These are phyloP conservation scores for Ophioninae sp. DNA, from an alignment of 2,888 invertebrate species.

Conservation along the genomic window DNA sequence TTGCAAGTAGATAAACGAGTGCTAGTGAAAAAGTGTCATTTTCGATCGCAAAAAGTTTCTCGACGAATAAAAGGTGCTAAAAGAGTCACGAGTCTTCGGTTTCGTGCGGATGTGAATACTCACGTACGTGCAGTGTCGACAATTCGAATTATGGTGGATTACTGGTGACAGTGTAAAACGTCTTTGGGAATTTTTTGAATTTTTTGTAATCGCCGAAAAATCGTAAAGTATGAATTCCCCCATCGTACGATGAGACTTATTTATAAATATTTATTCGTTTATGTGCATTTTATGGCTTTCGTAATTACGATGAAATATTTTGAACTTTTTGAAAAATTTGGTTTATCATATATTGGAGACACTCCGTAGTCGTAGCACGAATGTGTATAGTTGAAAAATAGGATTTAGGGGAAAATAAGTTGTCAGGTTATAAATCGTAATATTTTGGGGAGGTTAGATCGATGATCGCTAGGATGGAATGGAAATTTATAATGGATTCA, in stretches of 20 bases:
- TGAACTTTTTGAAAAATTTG: background rate
- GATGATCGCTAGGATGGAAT: no score
- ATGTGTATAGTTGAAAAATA: background rate
- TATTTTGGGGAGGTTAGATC: no score
- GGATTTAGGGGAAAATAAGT: background rate
- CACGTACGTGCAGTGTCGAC: background rate
- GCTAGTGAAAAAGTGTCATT: slow-evolving; percentile 26
- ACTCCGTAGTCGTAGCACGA: background rate
- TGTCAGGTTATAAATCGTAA: background rate
- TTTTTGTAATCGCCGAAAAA: slow-evolving; percentile 2
- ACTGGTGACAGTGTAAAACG: slow-evolving; percentile 35
- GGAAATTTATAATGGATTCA: no score
- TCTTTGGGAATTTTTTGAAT: slow-evolving; percentile 31
- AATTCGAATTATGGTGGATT: slow-evolving; percentile 33
- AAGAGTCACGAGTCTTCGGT: background rate
- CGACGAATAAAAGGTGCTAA: slow-evolving; percentile 10
- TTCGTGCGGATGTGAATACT: background rate
- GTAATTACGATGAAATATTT: background rate
- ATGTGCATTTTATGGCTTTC: slow-evolving; percentile 7
- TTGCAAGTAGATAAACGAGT: background rate
- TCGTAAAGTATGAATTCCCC: slow-evolving; percentile 16
- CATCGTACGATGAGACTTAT: background rate
- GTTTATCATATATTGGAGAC: slow-evolving; percentile 51
- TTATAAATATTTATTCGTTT: slow-evolving; percentile 3
- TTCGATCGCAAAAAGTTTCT: slow-evolving; percentile 2